These are phyloP conservation scores for Platygyra sinensis DNA, from an alignment of 64 coral and sea anemone species.

Conservation along the genomic window DNA sequence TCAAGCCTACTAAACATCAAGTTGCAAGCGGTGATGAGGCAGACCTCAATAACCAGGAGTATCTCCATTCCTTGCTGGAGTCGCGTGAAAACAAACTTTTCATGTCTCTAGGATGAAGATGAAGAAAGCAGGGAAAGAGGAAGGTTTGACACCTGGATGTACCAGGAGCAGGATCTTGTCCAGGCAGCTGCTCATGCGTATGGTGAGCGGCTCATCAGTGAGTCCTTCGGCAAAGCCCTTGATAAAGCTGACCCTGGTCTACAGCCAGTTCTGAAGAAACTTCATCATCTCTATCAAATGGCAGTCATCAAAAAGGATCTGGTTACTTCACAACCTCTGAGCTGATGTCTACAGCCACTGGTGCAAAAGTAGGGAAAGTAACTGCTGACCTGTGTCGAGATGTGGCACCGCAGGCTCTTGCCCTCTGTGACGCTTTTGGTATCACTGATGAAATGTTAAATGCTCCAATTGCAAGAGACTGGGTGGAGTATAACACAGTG, in stretches of 20 bases:
- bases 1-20: slow-evolving; percentile 54
- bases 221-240: slow-evolving; percentile 56
- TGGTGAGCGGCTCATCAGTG: slow-evolving; percentile 80
- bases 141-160: slow-evolving; percentile 85
- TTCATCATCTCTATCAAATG: slow-evolving; percentile 75
- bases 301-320: slow-evolving; percentile 65
- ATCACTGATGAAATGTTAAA: slow-evolving; percentile 84
- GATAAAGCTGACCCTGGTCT: slow-evolving; percentile 48
- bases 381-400: slow-evolving; percentile 84
- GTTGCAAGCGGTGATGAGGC: slow-evolving; percentile 19
- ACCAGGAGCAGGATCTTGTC: slow-evolving; percentile 78
- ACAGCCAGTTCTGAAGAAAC: slow-evolving; percentile 65
- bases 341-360: slow-evolving; percentile 50
- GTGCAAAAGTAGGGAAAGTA: slow-evolving; percentile 58
- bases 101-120: slow-evolving; percentile 73
- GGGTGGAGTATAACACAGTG: slow-evolving; percentile 81
- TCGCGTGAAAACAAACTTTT: slow-evolving; percentile 73
- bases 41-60: slow-evolving; percentile 51
- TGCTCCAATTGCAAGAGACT: slow-evolving; percentile 87
- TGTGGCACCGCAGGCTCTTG: slow-evolving; percentile 76
- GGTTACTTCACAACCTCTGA: slow-evolving; percentile 62
- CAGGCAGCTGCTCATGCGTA: slow-evolving; percentile 74
- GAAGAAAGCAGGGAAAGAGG: slow-evolving; percentile 69
- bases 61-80: slow-evolving; percentile 72
- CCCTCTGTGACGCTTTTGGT: slow-evolving; percentile 86